phyloP scores from a whole-genome alignment of 1,140 invertebrate genomes.

The Platorchestia sp. region DNA sequence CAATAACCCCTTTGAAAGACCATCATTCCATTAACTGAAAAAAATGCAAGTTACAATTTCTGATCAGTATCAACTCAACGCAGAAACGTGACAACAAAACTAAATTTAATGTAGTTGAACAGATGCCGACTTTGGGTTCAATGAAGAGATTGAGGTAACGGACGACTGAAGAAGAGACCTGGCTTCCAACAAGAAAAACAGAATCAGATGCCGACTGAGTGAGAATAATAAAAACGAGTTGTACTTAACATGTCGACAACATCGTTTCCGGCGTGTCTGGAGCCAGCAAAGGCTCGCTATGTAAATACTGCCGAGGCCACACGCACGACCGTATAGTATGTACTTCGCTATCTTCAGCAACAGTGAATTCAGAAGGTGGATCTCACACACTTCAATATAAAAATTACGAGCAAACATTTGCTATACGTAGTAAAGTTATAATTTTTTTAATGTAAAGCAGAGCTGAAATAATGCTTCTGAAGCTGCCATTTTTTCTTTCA shows the following conservation, averaged over 20 bases:
- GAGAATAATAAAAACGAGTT: neutral
- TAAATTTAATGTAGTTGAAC: neutral
- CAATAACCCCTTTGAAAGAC: neutral
- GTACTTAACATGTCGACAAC: neutral
- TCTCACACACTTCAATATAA: neutral
- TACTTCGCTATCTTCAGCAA: neutral
- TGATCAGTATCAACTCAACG: neutral
- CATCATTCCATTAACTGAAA: neutral
- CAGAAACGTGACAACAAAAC: neutral
- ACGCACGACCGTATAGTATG: too few relatives aligned
- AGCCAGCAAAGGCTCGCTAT: too few relatives aligned
- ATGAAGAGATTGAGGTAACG: neutral
- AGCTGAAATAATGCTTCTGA: neutral
- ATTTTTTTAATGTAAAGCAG: neutral
- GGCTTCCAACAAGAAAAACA: neutral
- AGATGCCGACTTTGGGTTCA: neutral
- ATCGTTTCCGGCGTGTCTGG: neutral
- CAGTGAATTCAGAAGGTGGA: neutral
- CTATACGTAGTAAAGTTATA: neutral
- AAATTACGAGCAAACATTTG: neutral
- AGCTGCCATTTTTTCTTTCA: neutral
- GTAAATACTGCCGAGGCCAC: neutral
- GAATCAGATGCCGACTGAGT: neutral
- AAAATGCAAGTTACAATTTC: neutral
- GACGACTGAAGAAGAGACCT: neutral